These are phyloP conservation scores for Mormyrus lacerda DNA, from an alignment of 2,113 vertebrate species.

Conservation along the genomic window DNA sequence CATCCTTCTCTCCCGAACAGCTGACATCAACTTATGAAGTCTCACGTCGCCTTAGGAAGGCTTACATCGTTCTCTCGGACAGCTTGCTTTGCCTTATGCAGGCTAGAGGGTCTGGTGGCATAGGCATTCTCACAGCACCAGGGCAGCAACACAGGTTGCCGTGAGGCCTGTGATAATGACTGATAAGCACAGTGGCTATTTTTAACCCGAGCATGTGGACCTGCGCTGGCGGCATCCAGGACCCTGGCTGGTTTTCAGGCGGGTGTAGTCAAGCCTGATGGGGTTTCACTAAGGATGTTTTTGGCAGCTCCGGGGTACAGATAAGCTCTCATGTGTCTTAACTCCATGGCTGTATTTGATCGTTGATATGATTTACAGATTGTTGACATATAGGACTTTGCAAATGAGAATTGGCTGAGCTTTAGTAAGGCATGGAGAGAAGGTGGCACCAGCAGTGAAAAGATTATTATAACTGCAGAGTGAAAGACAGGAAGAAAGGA, in stretches of 20 bases:
- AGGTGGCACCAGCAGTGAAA: constrained; percentile 11
- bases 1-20: neutral
- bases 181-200: constrained; percentile 34
- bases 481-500: constrained; percentile 13
- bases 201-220: constrained; percentile 41
- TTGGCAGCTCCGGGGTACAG: constrained; percentile 42
- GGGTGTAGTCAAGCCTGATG: constrained; percentile 46
- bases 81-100: neutral
- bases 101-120: neutral
- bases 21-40: neutral
- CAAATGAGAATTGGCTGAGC: neutral
- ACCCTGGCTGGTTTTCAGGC: constrained; percentile 41
- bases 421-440: constrained; percentile 6
- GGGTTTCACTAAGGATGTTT: constrained; percentile 41
- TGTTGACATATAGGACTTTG: constrained; percentile 6
- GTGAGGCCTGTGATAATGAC: neutral
- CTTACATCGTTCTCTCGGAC: neutral
- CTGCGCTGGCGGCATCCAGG: constrained; percentile 41
- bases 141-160: neutral
- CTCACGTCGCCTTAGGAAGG: neutral
- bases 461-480: constrained; percentile 13
- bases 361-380: constrained; percentile 32
- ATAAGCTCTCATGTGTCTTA: constrained; percentile 39
- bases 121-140: neutral
- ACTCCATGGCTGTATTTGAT: constrained; percentile 33